Base-by-base conservation (phyloP, 2,797 vertebrate species). In the Apodemus agrarius region DNA sequence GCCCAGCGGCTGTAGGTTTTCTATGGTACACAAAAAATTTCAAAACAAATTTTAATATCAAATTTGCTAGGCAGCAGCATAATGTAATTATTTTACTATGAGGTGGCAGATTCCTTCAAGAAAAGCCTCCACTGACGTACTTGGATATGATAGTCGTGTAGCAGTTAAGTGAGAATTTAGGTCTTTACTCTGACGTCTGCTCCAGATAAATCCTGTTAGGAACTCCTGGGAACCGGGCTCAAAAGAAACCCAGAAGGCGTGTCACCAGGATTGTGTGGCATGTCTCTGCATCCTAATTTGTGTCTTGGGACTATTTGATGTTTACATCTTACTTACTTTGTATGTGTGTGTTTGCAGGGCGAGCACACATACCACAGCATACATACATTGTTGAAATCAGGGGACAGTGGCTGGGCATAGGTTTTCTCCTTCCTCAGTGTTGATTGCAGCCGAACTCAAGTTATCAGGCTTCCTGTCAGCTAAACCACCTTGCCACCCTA, bases 51-150 rank as follows among this genome's bases (percentile, higher is more conserved):
- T 31, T 10, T 94, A 16, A 89, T 31, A 69, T 75, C 46, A 26
- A 31, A 83, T 91, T 84, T 79, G 57, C 69, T 83, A 34, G 69
- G 61, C 69, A 83, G 76, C 49, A 65, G 69, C 57, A 26, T 52
- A 91, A 26, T 80, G 17, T 78, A 11, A 43, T 93, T 89, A 87
- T 76, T 94, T 89, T 31, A 52, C 67, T 75, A 59, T 40, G 74
- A 37, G 75, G 59, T 0, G n/a, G 49, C 63, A 65, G 46, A 54
- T 54, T 12, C 79, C 79, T 89, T 67, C 9, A 91, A 74, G 89
- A 86, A 65, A 72, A 87, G 74, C 85, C 21, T 8, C 67, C 11
- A 9, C 37, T 59, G 52, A 40, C n/a, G 1, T 29, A 12, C 69
- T 65, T 65, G n/a, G 24, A 4, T 74, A 5, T 13, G n/a, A 57